phyloP scores from a whole-genome alignment of 2,113 vertebrate genomes.

The Mesitornis unicolor region DNA sequence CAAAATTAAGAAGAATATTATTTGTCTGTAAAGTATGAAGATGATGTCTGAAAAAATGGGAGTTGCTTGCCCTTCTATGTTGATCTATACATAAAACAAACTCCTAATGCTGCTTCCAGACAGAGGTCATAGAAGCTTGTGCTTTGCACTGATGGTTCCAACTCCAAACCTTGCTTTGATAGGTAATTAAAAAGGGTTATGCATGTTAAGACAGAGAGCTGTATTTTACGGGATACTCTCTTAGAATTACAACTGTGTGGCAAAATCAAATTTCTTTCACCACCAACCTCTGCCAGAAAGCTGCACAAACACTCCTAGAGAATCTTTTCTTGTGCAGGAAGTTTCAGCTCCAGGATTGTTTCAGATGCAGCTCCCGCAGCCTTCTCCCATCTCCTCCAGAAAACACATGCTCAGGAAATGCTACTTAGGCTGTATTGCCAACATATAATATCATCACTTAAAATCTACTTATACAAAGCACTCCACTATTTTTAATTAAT shows the following conservation, averaged over 20 bases:
- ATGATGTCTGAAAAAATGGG: background rate
- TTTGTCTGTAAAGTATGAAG: background rate
- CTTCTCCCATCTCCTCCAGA: background rate
- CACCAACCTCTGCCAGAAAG: background rate
- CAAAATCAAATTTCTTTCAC: background rate
- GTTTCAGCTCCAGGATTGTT: background rate
- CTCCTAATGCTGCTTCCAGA: background rate
- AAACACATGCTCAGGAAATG: background rate
- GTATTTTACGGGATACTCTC: background rate
- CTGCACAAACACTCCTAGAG: background rate
- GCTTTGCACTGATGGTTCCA: background rate
- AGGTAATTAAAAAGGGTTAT: background rate
- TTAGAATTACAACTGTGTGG: background rate
- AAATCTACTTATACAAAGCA: background rate
- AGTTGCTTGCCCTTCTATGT: background rate
- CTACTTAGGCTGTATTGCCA: background rate
- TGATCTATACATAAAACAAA: background rate
- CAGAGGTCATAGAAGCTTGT: background rate
- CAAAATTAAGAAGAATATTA: background rate
- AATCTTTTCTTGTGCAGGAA: background rate
- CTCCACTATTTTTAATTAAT: background rate
- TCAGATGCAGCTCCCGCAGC: background rate
- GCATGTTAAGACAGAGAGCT: background rate
- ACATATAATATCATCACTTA: background rate
- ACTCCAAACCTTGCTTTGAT: background rate